Base-by-base conservation (phyloP, 2,888 invertebrate species). In the Agrotis ipsilon region DNA sequence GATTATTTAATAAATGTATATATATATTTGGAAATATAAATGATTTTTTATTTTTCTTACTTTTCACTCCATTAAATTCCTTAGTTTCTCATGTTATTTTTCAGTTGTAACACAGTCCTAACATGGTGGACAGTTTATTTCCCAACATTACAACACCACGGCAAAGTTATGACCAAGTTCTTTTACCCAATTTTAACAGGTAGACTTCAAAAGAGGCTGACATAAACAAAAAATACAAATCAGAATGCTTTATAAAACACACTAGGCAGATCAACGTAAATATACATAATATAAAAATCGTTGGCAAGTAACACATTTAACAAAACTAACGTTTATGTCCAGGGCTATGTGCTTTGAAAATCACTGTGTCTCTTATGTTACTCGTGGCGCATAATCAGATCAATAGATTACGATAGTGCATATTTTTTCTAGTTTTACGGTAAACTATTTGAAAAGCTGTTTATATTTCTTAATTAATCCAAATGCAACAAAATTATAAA, bases 1-100 rank as follows among this genome's bases (percentile, higher is more conserved):
- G 92, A 95, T 93, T 95, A 96, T 96, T 96, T 94, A 96, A 96
- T 96, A 93, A 95, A 96, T 96, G 95, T 96, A 95, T 95, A 94
- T 93, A 94, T 96, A 96, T 96, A 96, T 96, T 96, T 96, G 95
- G 94, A 96, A 93, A 92, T 94, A 92, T 85, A 89, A 82, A 83
- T 81, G 90, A 85, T 87, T 90, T 93, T 92, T 92, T 79, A 90
- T 77, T 84, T 77, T 11, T 11, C 19, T 66, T 57, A 49, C 39
- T 24, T 24, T 72, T 43, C 60, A n/a, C 18, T 54, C 46, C 49
- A 45, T 13, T 21, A 11, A 11, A 21, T 18, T 32, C n/a, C 16
- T 48, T n/a, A 2, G 66, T 24, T 7, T 16, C 13, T 19, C 16
- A n/a, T 13, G 19, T 59, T 13, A 24, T n/a, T 27, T 32, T 7